These are phyloP conservation scores for Cantharis flavilabris DNA, from an alignment of 2,888 invertebrate species.

Conservation along the genomic window DNA sequence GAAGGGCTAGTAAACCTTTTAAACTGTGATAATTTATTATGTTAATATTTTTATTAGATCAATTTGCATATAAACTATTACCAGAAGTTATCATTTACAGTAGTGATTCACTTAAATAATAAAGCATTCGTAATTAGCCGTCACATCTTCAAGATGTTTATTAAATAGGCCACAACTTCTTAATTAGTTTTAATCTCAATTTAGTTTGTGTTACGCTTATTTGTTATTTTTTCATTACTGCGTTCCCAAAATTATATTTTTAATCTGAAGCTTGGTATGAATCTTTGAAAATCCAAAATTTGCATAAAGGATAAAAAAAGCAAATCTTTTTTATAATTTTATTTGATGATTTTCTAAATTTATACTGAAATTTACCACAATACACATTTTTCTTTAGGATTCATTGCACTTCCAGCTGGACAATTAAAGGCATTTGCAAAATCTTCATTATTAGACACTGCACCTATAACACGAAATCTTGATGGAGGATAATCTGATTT, in stretches of 20 bases:
- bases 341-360: not conserved
- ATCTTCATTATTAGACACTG: slow-evolving; percentile 52
- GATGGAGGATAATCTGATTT: slow-evolving; percentile 41
- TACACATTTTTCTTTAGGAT: slow-evolving; percentile 49
- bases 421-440: slow-evolving; percentile 52
- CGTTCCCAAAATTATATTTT: not conserved
- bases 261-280: not conserved
- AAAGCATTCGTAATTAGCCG: not conserved
- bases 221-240: not conserved
- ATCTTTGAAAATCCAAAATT: too few relatives aligned
- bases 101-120: not conserved
- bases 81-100: not conserved
- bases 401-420: slow-evolving; percentile 48
- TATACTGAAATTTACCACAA: slow-evolving; percentile 46
- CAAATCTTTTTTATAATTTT: not conserved
- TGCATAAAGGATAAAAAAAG: too few relatives aligned
- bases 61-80: not conserved
- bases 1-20: not conserved
- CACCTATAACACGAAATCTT: slow-evolving; percentile 51
- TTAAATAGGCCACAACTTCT: not conserved
- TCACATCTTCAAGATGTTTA: not conserved
- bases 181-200: not conserved
- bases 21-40: not conserved
- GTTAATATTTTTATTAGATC: not conserved
- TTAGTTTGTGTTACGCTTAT: not conserved